Percentiles rank a stretch among this genome's conserved stretches.
phyloP scores from a whole-genome alignment of 1,140 invertebrate species.

The Akabosia matsudoensis region DNA sequence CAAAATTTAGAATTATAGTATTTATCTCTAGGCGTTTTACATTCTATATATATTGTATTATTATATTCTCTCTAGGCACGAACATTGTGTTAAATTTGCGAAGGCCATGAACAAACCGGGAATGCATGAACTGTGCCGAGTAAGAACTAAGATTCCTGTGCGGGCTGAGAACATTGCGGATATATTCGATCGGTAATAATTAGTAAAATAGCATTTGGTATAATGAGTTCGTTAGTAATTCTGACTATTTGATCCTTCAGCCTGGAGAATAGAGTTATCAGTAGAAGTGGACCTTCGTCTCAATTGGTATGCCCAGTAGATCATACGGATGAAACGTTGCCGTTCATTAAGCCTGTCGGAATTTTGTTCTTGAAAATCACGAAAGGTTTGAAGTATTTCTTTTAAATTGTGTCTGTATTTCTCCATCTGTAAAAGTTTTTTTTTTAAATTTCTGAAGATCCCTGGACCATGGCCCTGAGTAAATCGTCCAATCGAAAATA shows the following conservation, averaged over 20 bases:
- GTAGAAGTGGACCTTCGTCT: slow-evolving; percentile 48
- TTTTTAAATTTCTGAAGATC: slow-evolving; percentile 47
- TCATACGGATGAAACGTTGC: slow-evolving; percentile 51
- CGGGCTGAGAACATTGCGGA: slow-evolving; percentile 56
- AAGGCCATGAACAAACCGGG: slow-evolving; percentile 65
- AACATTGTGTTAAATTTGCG: slow-evolving; percentile 57
- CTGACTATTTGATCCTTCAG: slow-evolving; percentile 37
- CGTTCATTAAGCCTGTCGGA: slow-evolving; percentile 54
- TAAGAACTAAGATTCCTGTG: slow-evolving; percentile 64
- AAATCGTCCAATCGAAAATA: slow-evolving; percentile 54
- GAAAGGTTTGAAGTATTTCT: slow-evolving; percentile 42
- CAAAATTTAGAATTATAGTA: slow-evolving; percentile 24
- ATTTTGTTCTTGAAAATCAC: slow-evolving; percentile 58
- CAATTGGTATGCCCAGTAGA: slow-evolving; percentile 49
- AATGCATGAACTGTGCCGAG: slow-evolving; percentile 55
- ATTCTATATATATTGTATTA: background rate
- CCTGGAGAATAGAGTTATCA: slow-evolving; percentile 46
- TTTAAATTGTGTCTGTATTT: background rate
- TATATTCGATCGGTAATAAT: slow-evolving; percentile 56
- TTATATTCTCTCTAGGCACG: slow-evolving; percentile 49
- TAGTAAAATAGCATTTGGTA: slow-evolving; percentile 42
- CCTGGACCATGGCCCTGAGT: slow-evolving; percentile 58
- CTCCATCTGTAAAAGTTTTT: no score
- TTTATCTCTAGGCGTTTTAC: background rate
- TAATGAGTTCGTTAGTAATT: background rate